Evolutionary conservation across 2,113 vertebrate genomes (phyloP), one percentile per base, ranked within the genome.

Genomic region (Spea multiplicata): DNA sequence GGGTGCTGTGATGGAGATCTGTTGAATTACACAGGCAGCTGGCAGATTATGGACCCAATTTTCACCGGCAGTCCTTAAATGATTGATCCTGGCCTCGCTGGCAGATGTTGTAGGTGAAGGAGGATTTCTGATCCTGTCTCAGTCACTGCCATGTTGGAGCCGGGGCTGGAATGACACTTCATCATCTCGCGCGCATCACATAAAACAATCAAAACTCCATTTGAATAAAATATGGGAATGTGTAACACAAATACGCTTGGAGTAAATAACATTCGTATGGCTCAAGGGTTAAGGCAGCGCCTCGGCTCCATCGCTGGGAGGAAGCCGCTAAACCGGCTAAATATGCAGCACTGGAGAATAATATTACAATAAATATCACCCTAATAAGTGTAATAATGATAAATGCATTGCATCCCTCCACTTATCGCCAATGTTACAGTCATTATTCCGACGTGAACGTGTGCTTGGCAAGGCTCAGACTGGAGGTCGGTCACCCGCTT

Each of bases 341-440:
- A 74, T 57, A 66, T 59, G 64, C 53, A 7, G 52, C n/a, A 67
- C 53, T 55, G 14, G 50, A 10, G 71, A 57, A 80, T 73, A 73
- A 73, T 72, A 80, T 80, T 74, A 49, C 78, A 80, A 73, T 80
- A 55, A 73, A 67, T 74, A 55, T 61, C n/a, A 47, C 3, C 10
- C 48, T 73, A 79, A 79, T 55, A 13, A 66, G 70, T 65, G 14
- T 80, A 73, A 80, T 80, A 71, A 73, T 73, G 71, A 73, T 73
- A 66, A 80, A 73, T 80, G 71, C 13, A 16, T 80, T n/a, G 62
- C 52, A 48, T 30, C 16, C 71, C 3, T 67, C 67, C 45, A 44
- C 62, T 73, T 62, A 47, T 73, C 68, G 59, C 53, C 44, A 65
- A 45, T 61, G 55, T 80, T 73, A 53, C n/a, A 65, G 50, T 55